Percentiles rank a stretch among this genome's conserved stretches.
Conservation (phyloP, 2,113 vertebrate species). For the Callipepla californica region DNA sequence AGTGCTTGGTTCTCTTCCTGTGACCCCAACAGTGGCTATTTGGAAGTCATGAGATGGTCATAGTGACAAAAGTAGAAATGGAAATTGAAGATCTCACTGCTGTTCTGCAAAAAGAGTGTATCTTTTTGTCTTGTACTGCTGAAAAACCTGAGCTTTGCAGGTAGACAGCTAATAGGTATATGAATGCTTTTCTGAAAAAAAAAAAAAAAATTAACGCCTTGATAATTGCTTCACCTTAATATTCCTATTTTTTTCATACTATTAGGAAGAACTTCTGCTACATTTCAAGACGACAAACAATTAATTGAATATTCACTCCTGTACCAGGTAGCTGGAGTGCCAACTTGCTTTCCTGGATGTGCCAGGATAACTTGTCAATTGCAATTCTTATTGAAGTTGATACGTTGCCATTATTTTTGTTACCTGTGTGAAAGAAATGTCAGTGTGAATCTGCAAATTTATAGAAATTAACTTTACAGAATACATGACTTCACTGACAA, state of each 20-base stretch:
- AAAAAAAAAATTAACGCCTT: neutral
- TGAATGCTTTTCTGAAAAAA: neutral
- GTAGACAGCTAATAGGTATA: neutral
- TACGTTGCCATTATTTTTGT: neutral
- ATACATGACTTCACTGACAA: neutral
- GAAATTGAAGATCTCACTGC: too few species aligned
- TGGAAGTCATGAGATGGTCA: neutral
- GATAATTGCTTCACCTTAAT: neutral
- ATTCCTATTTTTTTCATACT: neutral
- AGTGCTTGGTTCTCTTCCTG: neutral
- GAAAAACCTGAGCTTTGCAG: neutral
- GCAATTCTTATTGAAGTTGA: neutral
- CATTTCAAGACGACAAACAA: neutral
- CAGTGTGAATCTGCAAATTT: neutral
- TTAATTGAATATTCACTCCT: neutral
- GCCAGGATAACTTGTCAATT: neutral
- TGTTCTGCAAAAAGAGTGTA: neutral
- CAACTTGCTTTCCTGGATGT: neutral
- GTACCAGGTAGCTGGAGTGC: neutral
- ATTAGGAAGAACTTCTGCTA: neutral
- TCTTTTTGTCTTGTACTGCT: neutral
- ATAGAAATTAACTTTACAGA: neutral
- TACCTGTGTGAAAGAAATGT: neutral
- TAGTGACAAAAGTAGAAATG: neutral
- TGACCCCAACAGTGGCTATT: neutral